Percentiles rank a stretch among this genome's conserved stretches.
phyloP scores from a whole-genome alignment of 2,888 invertebrate genomes.

The Melieria picta region DNA sequence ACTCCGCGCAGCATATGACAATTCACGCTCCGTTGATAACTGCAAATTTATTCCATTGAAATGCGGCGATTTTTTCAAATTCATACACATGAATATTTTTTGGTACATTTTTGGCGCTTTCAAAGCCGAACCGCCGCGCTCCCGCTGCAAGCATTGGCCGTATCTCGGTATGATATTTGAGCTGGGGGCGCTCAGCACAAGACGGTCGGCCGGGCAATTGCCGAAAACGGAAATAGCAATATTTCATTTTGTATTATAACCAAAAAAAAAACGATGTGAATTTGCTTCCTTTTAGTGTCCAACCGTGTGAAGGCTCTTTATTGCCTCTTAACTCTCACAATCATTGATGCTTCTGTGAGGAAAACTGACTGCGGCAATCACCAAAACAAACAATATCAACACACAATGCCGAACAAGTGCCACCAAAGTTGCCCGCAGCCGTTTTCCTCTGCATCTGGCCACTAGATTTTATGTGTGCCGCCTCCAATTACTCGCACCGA shows the following conservation, averaged over 20 bases:
- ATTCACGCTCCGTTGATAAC: constrained; percentile 13
- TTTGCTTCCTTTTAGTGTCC: neutral
- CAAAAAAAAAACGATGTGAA: neutral
- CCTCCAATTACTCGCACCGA: too few relatives aligned
- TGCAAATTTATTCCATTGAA: constrained; percentile 27
- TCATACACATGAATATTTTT: neutral
- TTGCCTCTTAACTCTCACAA: neutral
- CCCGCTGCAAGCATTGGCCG: too few relatives aligned
- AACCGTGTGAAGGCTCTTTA: neutral
- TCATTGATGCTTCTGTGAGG: neutral
- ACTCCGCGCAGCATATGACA: constrained; percentile 13
- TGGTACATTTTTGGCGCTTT: constrained; percentile 29
- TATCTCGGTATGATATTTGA: too few relatives aligned
- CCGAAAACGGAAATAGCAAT: neutral
- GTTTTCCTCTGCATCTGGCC: too few relatives aligned
- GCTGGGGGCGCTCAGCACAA: too few relatives aligned
- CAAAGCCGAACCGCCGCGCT: neutral
- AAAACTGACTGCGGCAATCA: neutral
- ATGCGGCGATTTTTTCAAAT: neutral
- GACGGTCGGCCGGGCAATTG: too few relatives aligned
- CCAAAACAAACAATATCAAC: neutral
- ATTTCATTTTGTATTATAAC: neutral
- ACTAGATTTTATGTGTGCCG: too few relatives aligned
- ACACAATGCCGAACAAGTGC: neutral
- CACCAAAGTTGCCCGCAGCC: constrained; percentile 1